A percentile compares a stretch with the other conserved stretches of the same genome.
phyloP scores from a whole-genome alignment of 1,140 invertebrate species.

The Bombus vancouverensis region DNA sequence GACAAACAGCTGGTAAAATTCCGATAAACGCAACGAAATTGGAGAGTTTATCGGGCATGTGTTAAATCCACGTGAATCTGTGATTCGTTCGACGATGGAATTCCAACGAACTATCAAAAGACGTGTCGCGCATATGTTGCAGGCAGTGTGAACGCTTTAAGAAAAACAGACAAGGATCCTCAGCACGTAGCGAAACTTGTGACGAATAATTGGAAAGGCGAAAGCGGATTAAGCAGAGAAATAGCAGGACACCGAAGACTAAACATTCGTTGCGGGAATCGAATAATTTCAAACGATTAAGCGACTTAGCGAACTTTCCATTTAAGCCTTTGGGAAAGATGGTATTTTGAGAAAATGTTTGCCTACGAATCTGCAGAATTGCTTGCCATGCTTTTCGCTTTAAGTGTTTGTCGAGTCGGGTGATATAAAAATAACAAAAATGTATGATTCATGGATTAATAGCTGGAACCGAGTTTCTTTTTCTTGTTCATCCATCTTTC shows the following conservation, averaged over 20 bases:
- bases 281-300: too few species aligned
- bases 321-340: background rate
- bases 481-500: background rate
- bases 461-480: background rate
- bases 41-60: slow-evolving; percentile 6
- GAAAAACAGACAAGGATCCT: slow-evolving; percentile 2
- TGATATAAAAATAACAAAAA: background rate
- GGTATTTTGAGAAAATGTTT: background rate
- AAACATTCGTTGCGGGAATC: background rate
- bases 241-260: background rate
- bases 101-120: slow-evolving; percentile 7
- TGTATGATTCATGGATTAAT: background rate
- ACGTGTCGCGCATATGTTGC: slow-evolving; percentile 27
- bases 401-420: background rate
- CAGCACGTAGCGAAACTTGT: background rate
- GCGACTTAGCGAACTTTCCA: background rate
- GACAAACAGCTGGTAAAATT: background rate
- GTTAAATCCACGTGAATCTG: background rate
- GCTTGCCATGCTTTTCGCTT: background rate
- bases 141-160: too few species aligned
- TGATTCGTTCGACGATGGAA: background rate
- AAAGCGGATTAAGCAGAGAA: background rate
- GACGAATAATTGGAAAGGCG: background rate
- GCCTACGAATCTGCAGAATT: background rate
- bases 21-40: background rate